Conservation (phyloP, 2,888 invertebrate species). For the Tyria jacobaeae region DNA sequence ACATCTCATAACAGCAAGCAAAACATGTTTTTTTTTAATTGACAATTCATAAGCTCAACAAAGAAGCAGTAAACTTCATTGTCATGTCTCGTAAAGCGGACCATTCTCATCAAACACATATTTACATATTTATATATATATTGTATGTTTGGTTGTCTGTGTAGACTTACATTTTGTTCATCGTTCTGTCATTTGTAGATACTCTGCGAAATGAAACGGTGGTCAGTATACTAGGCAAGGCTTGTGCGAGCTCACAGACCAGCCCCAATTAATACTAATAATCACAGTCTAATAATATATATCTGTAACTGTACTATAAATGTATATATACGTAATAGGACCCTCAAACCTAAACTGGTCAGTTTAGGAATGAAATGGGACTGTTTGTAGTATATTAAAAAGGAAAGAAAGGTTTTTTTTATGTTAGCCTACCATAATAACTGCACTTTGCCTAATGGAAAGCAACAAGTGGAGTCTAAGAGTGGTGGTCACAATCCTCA, state of each 20-base stretch:
- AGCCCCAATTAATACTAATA: not conserved
- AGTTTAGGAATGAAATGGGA: too few species aligned
- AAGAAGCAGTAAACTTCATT: conserved; percentile 5
- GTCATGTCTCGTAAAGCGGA: conserved; percentile 7
- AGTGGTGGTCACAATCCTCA: too few species aligned
- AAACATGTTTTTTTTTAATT: conserved; percentile 1
- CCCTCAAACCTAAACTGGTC: too few species aligned
- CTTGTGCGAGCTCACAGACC: conserved; percentile 19
- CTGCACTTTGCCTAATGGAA: too few species aligned
- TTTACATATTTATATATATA: conserved; percentile 22
- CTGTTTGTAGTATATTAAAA: too few species aligned
- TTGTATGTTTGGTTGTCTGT: conserved; percentile 22
- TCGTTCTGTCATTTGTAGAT: conserved; percentile 82
- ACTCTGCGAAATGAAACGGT: conserved; percentile 76
- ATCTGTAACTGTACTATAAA: too few species aligned
- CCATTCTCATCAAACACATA: conserved; percentile 12
- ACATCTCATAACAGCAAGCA: conserved; percentile 15
- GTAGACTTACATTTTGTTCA: conserved; percentile 77
- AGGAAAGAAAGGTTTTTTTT: too few species aligned
- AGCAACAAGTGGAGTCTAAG: too few species aligned
- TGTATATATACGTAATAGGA: too few species aligned
- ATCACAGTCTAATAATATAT: too few species aligned
- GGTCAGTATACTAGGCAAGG: conserved; percentile 50
- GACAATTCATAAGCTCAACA: conserved; percentile 10
- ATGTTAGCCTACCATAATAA: too few species aligned